Evolutionary conservation across 2,113 vertebrate genomes (phyloP).

Genomic region (Perca flavescens): DNA sequence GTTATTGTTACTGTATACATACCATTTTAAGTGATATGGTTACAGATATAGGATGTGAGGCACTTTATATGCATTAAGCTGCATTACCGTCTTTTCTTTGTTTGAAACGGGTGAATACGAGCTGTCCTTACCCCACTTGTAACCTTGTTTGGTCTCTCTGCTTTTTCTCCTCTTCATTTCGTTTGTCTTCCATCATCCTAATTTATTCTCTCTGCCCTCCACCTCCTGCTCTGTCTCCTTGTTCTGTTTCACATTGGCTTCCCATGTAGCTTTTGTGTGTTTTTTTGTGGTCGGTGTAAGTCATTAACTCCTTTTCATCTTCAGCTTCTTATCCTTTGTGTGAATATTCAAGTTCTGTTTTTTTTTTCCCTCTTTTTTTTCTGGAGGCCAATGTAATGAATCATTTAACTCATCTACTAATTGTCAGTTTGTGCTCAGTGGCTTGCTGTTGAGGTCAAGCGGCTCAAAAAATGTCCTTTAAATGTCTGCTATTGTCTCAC

Average conservation of each 20-base stretch:
- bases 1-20: no score
- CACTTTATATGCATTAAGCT: not conserved
- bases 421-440: not conserved
- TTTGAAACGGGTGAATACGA: not conserved
- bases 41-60: not conserved
- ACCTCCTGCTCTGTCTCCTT: conserved; percentile 5
- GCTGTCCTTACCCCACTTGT: not conserved
- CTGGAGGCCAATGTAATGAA: conserved; percentile 11
- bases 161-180: not conserved
- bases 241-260: conserved; percentile 1
- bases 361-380: not conserved
- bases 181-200: conserved; percentile 4
- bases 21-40: not conserved
- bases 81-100: not conserved
- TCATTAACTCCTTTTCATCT: conserved; percentile 27
- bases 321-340: not conserved
- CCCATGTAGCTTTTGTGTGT: not conserved
- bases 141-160: conserved; percentile 6
- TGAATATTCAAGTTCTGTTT: conserved; percentile 15
- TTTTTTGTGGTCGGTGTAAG: conserved; percentile 5
- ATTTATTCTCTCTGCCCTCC: conserved; percentile 6
- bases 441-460: not conserved
- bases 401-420: conserved; percentile 22
- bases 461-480: conserved; percentile 23
- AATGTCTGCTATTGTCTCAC: not conserved